A percentile compares a stretch with the other conserved stretches of the same genome.
phyloP scores from a whole-genome alignment of 2,888 invertebrate genomes.

The Tridacna crocea region DNA sequence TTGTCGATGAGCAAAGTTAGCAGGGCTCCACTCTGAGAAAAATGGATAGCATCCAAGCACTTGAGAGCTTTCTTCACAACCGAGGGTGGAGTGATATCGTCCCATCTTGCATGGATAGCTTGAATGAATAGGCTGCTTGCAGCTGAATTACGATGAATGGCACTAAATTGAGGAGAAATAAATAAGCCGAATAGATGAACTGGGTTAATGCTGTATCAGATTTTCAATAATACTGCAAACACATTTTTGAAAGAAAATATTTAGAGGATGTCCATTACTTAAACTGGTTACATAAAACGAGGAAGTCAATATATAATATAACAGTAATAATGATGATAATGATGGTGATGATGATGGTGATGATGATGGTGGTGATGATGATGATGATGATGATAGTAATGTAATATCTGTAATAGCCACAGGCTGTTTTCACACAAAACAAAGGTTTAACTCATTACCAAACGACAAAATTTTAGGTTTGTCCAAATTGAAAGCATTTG shows the following conservation, averaged over 20 bases:
- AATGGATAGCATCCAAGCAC: slow-evolving; percentile 88
- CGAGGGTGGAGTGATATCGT: slow-evolving; percentile 86
- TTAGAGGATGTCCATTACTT: too few species aligned
- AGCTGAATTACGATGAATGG: slow-evolving; percentile 88
- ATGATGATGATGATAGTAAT: too few species aligned
- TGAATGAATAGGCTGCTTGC: slow-evolving; percentile 90
- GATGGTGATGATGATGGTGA: too few species aligned
- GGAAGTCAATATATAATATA: too few species aligned
- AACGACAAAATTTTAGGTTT: too few species aligned
- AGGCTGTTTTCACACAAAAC: too few species aligned
- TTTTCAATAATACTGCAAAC: background rate
- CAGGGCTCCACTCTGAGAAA: slow-evolving; percentile 90
- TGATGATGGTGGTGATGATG: too few species aligned
- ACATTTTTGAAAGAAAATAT: background rate
- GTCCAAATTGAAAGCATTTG: too few species aligned
- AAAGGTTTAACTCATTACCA: too few species aligned
- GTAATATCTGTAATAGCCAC: too few species aligned
- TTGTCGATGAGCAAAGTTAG: slow-evolving; percentile 87
- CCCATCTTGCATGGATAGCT: slow-evolving; percentile 89
- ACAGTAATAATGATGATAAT: too few species aligned
- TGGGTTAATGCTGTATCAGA: background rate
- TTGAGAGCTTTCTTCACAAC: slow-evolving; percentile 89
- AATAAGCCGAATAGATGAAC: background rate
- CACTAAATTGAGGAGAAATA: slow-evolving; percentile 78
- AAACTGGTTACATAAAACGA: too few species aligned